Evolutionary conservation across 2,888 invertebrate genomes (phyloP), one percentile per base, ranked within the genome.

Genomic region (Caenorhabditis japonica): DNA sequence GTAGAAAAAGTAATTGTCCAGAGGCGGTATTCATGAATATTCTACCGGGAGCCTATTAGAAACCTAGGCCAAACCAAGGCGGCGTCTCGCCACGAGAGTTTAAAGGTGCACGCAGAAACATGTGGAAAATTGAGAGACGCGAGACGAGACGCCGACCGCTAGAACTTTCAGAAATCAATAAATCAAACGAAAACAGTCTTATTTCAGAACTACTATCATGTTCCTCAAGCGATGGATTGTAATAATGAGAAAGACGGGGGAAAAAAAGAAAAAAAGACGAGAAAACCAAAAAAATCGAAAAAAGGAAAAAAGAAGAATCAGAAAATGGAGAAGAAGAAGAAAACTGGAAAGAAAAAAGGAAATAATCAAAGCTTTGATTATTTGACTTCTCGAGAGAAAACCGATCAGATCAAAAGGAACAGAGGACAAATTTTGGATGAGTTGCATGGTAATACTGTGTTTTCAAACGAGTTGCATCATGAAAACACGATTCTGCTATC

Each of bases 161-260:
- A n/a, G n/a, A n/a, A n/a, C n/a, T n/a, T n/a, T n/a, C n/a, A n/a
- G n/a, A n/a, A n/a, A n/a, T n/a, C n/a, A n/a, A n/a, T n/a, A n/a
- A n/a, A n/a, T n/a, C n/a, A n/a, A n/a, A n/a, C 5, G 30, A 30
- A 30, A 30, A 30, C 30, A 5, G 7, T 5, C 17, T 15, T 4
- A 19, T 60, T 69, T 55, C 49, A 60, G 69, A 60, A 69, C 41
- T 60, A 69, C 17, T 69, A 69, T 23, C 69, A 69, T n/a, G 36
- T 41, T 15, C 61, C 61, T 23, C 60, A 69, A 17, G 53, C 19
- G 17, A 69, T 43, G 41, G 60, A 69, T 43, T 69, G 69, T 44
- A 25, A 53, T 1, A 52, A 64, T 10, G 60, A 69, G 19, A 62
- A 68, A n/a, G 17, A 53, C 10, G 47, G 19, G 12, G 39, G 38